Base-by-base conservation (phyloP, 2,797 vertebrate species). In the Phrynocephalus forsythii region DNA sequence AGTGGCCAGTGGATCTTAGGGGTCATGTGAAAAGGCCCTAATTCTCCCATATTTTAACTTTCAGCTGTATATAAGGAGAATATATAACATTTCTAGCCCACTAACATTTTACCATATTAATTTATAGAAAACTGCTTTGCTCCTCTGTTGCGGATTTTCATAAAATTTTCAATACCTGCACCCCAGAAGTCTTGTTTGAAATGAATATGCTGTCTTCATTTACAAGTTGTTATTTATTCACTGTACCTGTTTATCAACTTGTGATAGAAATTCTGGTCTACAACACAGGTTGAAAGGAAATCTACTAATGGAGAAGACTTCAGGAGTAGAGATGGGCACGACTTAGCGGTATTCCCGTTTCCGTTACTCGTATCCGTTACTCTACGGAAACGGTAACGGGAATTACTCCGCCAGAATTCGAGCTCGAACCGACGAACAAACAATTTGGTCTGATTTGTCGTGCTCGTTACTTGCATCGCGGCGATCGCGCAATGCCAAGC, bases 61-160 rank as follows among this genome's bases (percentile, higher is more conserved):
- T 56, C 78, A 88, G 75, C 90, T 81, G 75, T 60, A 71, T 89
- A 92, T 86, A 9, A 63, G 88, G 77, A 83, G 63, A 83, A 93
- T 85, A 72, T 60, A 87, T 33, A 87, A 89, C n/a, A 81, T 91
- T 83, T 26, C 68, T 91, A 89, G 63, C 69, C 94, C 79, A 28
- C 48, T 76, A 82, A 87, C 85, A 86, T 52, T 7, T 20, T 90
- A 92, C 90, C 88, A 84, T 69, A 91, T 92, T 89, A 93, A 94
- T 94, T 93, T 91, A 88, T 84, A 91, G 90, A 92, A 94, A 93
- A 92, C 86, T 81, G 86, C 88, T 90, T 93, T 94, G 89, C 91
- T 85, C 63, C 88, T 85, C 79, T 71, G 88, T 85, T 90, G 86
- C 81, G 90, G 86, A 85, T 93, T 93, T 93, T 94, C 86, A 28